Evolutionary conservation across 2,113 vertebrate genomes (phyloP).

Genomic region (Rhabdomys dilectus): DNA sequence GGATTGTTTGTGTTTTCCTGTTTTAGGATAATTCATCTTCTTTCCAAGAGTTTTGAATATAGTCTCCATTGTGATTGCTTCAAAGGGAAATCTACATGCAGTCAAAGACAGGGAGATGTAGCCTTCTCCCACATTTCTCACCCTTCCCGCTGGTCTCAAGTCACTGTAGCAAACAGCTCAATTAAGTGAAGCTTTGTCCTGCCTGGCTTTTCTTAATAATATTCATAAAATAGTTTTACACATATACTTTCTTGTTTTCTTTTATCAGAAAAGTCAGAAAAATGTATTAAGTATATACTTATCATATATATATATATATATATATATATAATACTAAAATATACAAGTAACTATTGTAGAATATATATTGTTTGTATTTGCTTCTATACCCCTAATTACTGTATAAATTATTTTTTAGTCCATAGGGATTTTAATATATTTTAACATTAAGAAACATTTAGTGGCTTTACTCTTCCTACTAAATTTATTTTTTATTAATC

Average conservation of each 20-base stretch:
- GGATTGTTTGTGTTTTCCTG: background rate
- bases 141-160: background rate
- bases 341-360: background rate
- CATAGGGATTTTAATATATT: background rate
- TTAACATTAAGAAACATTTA: background rate
- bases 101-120: background rate
- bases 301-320: too few species aligned
- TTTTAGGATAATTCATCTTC: background rate
- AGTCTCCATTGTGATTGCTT: background rate
- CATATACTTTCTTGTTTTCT: background rate
- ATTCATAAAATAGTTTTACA: background rate
- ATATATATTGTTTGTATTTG: background rate
- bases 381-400: background rate
- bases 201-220: background rate
- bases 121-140: background rate
- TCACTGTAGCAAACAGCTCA: background rate
- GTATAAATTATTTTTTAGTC: background rate
- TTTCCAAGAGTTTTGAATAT: background rate
- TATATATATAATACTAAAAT: background rate
- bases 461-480: background rate
- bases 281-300: background rate
- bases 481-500: background rate
- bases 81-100: background rate
- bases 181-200: background rate
- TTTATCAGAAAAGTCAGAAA: background rate